Evolutionary conservation across 1,140 invertebrate genomes (phyloP), one percentile per base, ranked within the genome.

Genomic region (Caerostris darwini): DNA sequence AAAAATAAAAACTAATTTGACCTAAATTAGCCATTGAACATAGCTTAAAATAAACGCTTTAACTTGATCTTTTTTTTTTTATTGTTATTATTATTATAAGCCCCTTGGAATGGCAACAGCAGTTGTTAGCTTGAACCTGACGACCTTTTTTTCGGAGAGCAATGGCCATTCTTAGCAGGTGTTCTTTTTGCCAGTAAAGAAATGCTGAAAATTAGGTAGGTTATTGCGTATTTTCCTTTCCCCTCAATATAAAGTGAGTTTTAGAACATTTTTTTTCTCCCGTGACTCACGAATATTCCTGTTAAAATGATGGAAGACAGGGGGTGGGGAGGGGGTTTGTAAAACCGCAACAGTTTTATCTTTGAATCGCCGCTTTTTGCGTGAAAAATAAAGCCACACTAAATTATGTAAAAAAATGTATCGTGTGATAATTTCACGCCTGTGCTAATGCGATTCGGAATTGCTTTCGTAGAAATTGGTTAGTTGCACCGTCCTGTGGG

Each of bases 131-230:
- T 71, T 71, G 87, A 89, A 89, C 87, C 64, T 53, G n/a, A 56
- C n/a, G 87, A 89, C 61, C 87, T 89, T 69, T 54, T 34, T 14
- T 89, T 57, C 34, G 34, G 34, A 87, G 85, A 87, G 85, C 87
- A 61, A 89, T 89, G 64, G 87, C 87, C 87, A 53, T 53, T 56
- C 17, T 89, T 7, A 64, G 87, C 87, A 89, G 87, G 64, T 89
- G 87, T 64, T 64, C 53, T 64, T 53, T 64, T 69, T n/a, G 2
- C 53, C 7, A 8, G 64, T 34, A 10, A 17, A 86, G 83, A 86
- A 86, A 86, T 86, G 83, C 19, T 53, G n/a, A 34, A 58, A 87
- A 87, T 87, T 87, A 87, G 59, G 85, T 19, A 87, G 59, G 59
- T 61, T 34, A 6, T 58, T 10, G 53, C 54, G 56, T 57, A 34